Percentiles rank a stretch among this genome's conserved stretches.
Evolutionary conservation across 2,888 invertebrate genomes (phyloP).

Genomic region (Hemicrepidius hirtus): DNA sequence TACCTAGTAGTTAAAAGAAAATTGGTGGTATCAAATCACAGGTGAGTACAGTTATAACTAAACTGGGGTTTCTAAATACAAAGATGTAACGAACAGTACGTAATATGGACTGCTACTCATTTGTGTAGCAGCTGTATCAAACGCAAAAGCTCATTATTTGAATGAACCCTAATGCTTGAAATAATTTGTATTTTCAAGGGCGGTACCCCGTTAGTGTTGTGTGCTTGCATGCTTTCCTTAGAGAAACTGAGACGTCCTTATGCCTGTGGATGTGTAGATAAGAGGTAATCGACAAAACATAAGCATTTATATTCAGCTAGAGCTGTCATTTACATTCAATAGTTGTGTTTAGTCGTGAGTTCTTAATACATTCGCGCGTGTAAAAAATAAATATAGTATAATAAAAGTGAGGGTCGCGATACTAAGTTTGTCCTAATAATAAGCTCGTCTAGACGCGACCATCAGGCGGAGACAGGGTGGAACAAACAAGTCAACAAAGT

Average conservation of each 20-base stretch:
- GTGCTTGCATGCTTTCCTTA: slow-evolving; percentile 24
- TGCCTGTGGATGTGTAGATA: slow-evolving; percentile 47
- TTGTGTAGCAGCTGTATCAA: slow-evolving; percentile 47
- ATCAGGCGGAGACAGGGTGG: slow-evolving; percentile 40
- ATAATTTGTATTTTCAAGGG: slow-evolving; percentile 48
- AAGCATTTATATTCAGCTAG: slow-evolving; percentile 18
- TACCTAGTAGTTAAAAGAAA: neutral
- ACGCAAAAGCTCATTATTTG: slow-evolving; percentile 48
- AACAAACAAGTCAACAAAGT: slow-evolving; percentile 50
- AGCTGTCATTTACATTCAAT: slow-evolving; percentile 31
- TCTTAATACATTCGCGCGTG: slow-evolving; percentile 28
- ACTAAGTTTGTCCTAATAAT: slow-evolving; percentile 37
- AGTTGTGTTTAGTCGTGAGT: slow-evolving; percentile 31
- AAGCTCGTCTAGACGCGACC: slow-evolving; percentile 46
- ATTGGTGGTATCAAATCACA: neutral
- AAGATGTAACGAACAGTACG: slow-evolving; percentile 27
- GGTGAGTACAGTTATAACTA: neutral
- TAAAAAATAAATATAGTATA: slow-evolving; percentile 36
- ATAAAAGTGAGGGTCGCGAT: slow-evolving; percentile 33
- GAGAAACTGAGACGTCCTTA: slow-evolving; percentile 23
- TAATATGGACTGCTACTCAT: slow-evolving; percentile 42
- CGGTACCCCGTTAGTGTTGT: slow-evolving; percentile 35
- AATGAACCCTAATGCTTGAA: slow-evolving; percentile 44
- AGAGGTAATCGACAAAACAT: slow-evolving; percentile 39
- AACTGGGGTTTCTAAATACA: slow-evolving; percentile 11